phyloP scores from a whole-genome alignment of 1,140 invertebrate genomes.

The Papilio xuthus region DNA sequence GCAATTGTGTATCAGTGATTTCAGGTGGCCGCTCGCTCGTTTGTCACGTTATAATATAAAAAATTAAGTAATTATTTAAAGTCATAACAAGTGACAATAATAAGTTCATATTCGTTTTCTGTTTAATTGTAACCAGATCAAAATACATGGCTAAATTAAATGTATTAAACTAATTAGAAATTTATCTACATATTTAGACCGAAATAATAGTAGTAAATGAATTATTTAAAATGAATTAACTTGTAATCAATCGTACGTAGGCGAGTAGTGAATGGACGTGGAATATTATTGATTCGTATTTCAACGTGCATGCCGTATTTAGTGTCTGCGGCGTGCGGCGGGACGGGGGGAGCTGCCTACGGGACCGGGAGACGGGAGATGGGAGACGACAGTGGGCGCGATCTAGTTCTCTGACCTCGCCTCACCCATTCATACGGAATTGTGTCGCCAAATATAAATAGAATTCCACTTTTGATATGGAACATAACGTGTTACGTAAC shows the following conservation, averaged over 20 bases:
- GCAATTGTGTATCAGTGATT: no score
- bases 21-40: no score
- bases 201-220: no score
- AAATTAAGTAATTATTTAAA: no score
- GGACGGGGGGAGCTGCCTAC: constrained; percentile 51
- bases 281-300: constrained; percentile 32
- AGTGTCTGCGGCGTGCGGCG: constrained; percentile 60
- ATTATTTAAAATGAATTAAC: background rate
- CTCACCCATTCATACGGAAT: constrained; percentile 49
- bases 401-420: constrained; percentile 62
- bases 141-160: no score
- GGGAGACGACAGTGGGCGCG: constrained; percentile 48
- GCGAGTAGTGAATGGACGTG: constrained; percentile 28
- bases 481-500: constrained; percentile 2
- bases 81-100: no score
- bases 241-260: constrained; percentile 2
- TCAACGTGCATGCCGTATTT: constrained; percentile 49
- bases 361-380: constrained; percentile 12
- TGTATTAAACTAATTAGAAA: no score
- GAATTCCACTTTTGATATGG: background rate
- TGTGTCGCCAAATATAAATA: constrained; percentile 35
- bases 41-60: no score
- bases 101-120: no score
- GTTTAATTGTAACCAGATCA: no score
- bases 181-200: no score